A percentile compares a stretch with the other conserved stretches of the same genome.
Conservation (phyloP, 2,888 invertebrate species). For the Branchinecta sandiegonensis region DNA sequence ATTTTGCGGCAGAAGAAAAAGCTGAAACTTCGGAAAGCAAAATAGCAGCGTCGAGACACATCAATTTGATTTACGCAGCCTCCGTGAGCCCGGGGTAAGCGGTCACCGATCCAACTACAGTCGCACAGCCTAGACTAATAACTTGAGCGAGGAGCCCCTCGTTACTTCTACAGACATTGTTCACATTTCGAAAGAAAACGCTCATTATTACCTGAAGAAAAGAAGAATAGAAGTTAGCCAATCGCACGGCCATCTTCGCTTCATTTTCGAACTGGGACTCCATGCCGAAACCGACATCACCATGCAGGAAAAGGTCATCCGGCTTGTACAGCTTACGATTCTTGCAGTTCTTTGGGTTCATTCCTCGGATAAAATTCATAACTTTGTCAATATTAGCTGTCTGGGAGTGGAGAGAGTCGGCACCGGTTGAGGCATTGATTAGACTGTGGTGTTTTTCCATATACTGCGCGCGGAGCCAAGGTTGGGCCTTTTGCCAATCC, state of each 20-base stretch:
- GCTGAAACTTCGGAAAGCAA: no score
- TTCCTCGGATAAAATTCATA: slow-evolving; percentile 57
- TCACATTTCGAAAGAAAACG: no score
- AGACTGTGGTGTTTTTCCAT: slow-evolving; percentile 59
- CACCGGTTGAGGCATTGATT: slow-evolving; percentile 48
- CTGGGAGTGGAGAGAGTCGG: slow-evolving; percentile 48
- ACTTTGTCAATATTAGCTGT: slow-evolving; percentile 59
- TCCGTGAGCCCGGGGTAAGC: no score
- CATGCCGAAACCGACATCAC: slow-evolving; percentile 72
- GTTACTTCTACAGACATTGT: no score
- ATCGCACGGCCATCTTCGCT: slow-evolving; percentile 86
- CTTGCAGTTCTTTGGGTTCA: slow-evolving; percentile 47
- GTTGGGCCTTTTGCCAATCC: slow-evolving; percentile 59
- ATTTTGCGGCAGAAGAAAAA: no score
- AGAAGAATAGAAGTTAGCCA: slow-evolving; percentile 89
- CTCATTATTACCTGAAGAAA: slow-evolving; percentile 57
- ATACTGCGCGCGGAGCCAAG: slow-evolving; percentile 54
- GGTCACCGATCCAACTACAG: not conserved
- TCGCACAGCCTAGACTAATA: not conserved
- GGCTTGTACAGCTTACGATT: slow-evolving; percentile 45
- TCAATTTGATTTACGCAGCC: no score
- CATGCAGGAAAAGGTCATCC: slow-evolving; percentile 60
- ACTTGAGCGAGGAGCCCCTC: no score
- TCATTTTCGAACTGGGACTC: slow-evolving; percentile 83
- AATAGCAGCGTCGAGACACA: no score